Evolutionary conservation across 1,140 invertebrate genomes (phyloP).

Genomic region (Gryon sp.): DNA sequence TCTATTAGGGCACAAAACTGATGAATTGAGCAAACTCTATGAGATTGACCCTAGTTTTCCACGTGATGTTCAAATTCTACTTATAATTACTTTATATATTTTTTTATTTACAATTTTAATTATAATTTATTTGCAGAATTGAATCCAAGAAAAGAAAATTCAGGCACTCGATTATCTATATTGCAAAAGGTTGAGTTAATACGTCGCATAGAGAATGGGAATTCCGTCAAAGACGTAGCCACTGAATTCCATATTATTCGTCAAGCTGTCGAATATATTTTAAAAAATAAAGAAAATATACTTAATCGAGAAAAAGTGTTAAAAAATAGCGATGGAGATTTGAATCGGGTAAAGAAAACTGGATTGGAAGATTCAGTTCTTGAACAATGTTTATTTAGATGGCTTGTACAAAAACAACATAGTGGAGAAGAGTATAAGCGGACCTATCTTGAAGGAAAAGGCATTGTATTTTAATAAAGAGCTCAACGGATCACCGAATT

Average conservation of each 20-base stretch:
- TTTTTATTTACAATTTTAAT: no score
- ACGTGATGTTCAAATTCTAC: no score
- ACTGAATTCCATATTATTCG: not conserved
- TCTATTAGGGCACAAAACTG: no score
- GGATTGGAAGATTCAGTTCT: not conserved
- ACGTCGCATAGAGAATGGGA: not conserved
- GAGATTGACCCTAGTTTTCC: no score
- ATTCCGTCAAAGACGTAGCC: not conserved
- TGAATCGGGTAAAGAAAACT: not conserved
- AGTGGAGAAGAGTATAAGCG: not conserved
- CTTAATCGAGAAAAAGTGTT: not conserved
- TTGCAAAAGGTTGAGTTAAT: not conserved
- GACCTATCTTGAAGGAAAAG: not conserved
- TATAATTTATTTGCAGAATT: no score
- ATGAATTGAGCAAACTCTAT: no score
- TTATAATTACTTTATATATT: no score
- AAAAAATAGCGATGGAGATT: not conserved
- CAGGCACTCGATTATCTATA: no score
- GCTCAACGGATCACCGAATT: not conserved
- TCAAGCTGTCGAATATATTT: constrained; percentile 8
- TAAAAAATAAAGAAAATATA: constrained; percentile 1
- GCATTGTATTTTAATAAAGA: constrained; percentile 3
- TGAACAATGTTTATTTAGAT: not conserved
- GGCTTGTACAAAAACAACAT: not conserved
- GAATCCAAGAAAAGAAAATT: no score